Percentiles rank a stretch among this genome's conserved stretches.
phyloP scores from a whole-genome alignment of 2,113 vertebrate species.

The Athene noctua region DNA sequence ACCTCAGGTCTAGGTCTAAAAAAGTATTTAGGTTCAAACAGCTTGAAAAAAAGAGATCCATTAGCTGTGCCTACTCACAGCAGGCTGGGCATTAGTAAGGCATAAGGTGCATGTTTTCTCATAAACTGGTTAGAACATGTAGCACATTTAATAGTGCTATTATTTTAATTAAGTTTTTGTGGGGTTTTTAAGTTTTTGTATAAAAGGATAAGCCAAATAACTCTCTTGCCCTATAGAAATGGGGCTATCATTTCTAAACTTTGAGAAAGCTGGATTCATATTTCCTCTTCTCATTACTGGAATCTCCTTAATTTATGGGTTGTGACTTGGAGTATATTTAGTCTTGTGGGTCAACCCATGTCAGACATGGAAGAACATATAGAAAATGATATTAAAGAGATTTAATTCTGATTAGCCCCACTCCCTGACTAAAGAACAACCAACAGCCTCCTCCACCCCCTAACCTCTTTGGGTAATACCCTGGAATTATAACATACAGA shows the following conservation, averaged over 20 bases:
- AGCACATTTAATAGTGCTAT: background rate
- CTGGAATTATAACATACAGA: background rate
- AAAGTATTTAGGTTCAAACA: background rate
- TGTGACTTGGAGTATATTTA: background rate
- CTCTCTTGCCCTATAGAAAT: background rate
- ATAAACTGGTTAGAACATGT: background rate
- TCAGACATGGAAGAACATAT: background rate
- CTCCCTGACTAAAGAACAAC: background rate
- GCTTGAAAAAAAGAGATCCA: background rate
- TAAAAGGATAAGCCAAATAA: background rate
- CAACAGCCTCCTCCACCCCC: background rate
- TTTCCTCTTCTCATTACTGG: background rate
- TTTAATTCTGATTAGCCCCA: background rate
- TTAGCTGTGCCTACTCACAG: background rate
- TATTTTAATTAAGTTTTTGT: background rate
- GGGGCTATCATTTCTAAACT: background rate
- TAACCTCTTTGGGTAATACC: background rate
- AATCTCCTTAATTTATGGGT: background rate
- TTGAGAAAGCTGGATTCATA: fast-evolving
- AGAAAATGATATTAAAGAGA: background rate
- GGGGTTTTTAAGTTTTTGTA: background rate
- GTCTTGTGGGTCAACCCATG: background rate
- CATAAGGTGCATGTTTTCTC: background rate
- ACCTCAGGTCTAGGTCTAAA: background rate
- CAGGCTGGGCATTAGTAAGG: background rate